Percentiles rank a stretch among this genome's conserved stretches.
These are phyloP conservation scores for Callyntrura guangdongensis DNA, from an alignment of 2,888 invertebrate species.

Conservation along the genomic window DNA sequence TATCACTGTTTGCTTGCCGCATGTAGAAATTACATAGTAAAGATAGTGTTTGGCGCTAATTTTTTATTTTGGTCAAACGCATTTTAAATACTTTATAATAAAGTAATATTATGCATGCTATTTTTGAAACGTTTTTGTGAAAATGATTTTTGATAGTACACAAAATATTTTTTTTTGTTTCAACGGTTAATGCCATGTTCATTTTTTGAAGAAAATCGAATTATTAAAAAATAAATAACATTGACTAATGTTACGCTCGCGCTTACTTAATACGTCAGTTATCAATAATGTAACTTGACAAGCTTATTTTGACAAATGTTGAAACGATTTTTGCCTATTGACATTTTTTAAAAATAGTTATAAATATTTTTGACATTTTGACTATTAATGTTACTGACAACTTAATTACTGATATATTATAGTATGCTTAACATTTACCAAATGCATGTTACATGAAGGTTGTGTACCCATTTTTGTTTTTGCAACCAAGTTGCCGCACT, in stretches of 20 bases:
- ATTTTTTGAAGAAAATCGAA: constrained; percentile 6
- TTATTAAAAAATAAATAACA: constrained; percentile 5
- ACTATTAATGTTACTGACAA: constrained; percentile 30
- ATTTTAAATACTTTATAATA: constrained; percentile 82
- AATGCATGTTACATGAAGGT: constrained; percentile 7
- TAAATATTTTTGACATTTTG: constrained; percentile 38
- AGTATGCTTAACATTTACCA: not conserved
- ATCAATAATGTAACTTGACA: constrained; percentile 40
- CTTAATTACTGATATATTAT: not conserved
- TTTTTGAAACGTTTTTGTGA: constrained; percentile 79
- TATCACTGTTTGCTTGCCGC: no score
- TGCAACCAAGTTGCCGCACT: not conserved
- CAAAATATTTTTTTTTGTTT: constrained; percentile 62
- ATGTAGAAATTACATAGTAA: not conserved
- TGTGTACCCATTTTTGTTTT: constrained; percentile 17
- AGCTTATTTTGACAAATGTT: constrained; percentile 52
- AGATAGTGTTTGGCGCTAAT: not conserved
- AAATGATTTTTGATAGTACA: constrained; percentile 72
- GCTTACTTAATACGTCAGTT: constrained; percentile 38
- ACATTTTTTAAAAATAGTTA: constrained; percentile 20
- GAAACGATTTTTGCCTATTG: constrained; percentile 38
- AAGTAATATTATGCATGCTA: constrained; percentile 84
- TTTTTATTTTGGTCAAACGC: not conserved
- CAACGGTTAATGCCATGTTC: constrained; percentile 66
- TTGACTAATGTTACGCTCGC: constrained; percentile 22